phyloP scores from a whole-genome alignment of 2,797 vertebrate species.

The Pachyuromys duprasi region DNA sequence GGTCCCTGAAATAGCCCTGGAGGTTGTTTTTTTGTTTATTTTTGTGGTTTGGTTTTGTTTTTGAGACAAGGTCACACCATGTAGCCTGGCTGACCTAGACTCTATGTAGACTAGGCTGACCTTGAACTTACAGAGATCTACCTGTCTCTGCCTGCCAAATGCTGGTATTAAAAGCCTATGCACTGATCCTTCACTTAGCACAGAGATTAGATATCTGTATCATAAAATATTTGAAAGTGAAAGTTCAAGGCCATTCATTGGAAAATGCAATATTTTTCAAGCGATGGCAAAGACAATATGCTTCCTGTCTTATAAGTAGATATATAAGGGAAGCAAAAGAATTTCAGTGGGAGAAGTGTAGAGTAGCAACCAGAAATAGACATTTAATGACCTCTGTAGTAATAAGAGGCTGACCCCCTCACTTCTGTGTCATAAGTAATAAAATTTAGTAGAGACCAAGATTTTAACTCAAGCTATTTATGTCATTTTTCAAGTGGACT shows the following conservation, averaged over 20 bases:
- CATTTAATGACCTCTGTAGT: background rate
- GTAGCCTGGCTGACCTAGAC: background rate
- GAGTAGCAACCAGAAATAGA: background rate
- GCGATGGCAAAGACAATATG: background rate
- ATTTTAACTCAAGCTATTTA: background rate
- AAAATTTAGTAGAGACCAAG: background rate
- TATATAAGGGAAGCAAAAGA: background rate
- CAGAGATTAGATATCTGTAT: background rate
- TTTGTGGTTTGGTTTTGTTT: background rate
- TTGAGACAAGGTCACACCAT: background rate
- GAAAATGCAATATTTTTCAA: background rate
- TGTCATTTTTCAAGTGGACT: background rate
- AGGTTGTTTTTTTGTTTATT: background rate
- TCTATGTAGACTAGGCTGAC: background rate
- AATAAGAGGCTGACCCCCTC: background rate
- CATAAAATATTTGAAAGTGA: background rate
- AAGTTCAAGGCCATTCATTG: background rate
- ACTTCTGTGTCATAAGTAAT: background rate
- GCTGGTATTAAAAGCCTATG: too few relatives aligned
- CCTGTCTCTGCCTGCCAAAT: background rate
- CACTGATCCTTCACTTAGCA: background rate
- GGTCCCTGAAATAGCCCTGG: background rate
- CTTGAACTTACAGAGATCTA: background rate
- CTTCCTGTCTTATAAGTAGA: background rate
- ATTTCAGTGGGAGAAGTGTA: background rate